Base-by-base conservation (phyloP, 2,797 vertebrate genomes). In the Myotis pilosus region DNA sequence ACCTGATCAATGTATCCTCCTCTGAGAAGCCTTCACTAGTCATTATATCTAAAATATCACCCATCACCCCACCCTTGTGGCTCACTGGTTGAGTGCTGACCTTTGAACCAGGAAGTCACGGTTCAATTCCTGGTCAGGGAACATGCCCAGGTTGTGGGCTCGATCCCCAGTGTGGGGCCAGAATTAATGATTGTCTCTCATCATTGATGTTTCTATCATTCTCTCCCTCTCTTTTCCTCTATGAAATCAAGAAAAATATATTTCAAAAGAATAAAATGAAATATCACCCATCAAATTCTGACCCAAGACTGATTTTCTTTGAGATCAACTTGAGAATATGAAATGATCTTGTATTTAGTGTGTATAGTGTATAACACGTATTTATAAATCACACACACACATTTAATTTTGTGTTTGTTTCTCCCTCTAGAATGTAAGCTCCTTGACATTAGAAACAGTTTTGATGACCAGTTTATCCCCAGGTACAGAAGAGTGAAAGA, bases 31-130 rank as follows among this genome's bases (percentile, higher is more conserved):
- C 47, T 79, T 92, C 53, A 78, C 10, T 92, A 71, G 36, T 28
- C 22, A 83, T 19, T 49, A 3, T 69, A 51, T 75, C 72, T 93
- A 90, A 95, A 92, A 51, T 76, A 87, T 25, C n/a, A 89, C 19
- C n/a, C 33, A 47, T 33, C 25, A 78, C 57, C 25, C 25, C 2
- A 11, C 57, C 57, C 57, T 60, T 60, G 12, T 60, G 57, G 5
- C 5, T 60, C 25, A 60, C 57, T 60, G 25, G 5, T 60, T 60
- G 25, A 60, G 25, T 60, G 25, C 30, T 28, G 25, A 28, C 57
- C 12, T 28, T 30, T 60, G 57, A 60, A 30, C 25, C 57, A 60
- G 57, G 25, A 60, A 60, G 25, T 60, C 25, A 60, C 25, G 13
- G 25, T 60, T 60, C 12, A 28, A 30, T 60, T 60, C 25, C 25